phyloP scores from a whole-genome alignment of 2,888 invertebrate species.

The Scaptomyza tumidula region DNA sequence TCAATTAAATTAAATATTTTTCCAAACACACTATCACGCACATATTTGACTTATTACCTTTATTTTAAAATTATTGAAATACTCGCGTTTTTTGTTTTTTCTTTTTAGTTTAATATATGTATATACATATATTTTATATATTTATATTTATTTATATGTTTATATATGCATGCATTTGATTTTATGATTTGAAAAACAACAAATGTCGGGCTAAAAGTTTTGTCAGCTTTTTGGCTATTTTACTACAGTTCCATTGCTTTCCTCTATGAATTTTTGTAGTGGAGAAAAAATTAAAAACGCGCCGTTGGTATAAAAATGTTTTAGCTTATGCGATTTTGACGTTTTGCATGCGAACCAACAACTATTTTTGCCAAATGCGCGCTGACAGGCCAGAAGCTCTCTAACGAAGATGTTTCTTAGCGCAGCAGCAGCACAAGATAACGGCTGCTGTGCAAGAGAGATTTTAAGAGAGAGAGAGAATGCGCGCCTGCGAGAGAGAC shows the following conservation, averaged over 20 bases:
- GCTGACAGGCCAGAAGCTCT: slow-evolving; percentile 73
- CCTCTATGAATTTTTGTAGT: slow-evolving; percentile 56
- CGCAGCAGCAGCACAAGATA: slow-evolving; percentile 42
- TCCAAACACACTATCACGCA: slow-evolving; percentile 44
- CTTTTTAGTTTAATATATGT: slow-evolving; percentile 45
- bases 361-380: slow-evolving; percentile 79
- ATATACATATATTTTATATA: slow-evolving; percentile 31
- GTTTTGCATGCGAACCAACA: slow-evolving; percentile 84
- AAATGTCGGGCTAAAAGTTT: slow-evolving; percentile 45
- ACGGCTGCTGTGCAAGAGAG: slow-evolving; percentile 48
- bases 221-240: slow-evolving; percentile 40
- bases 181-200: slow-evolving; percentile 40
- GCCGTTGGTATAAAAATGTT: slow-evolving; percentile 82
- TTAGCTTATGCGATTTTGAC: slow-evolving; percentile 82
- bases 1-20: slow-evolving; percentile 13
- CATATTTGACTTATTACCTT: slow-evolving; percentile 53
- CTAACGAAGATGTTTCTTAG: slow-evolving; percentile 56
- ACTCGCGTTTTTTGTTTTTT: slow-evolving; percentile 61
- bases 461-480: slow-evolving; percentile 25
- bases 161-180: slow-evolving; percentile 30
- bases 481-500: slow-evolving; percentile 10
- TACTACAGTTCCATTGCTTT: slow-evolving; percentile 42
- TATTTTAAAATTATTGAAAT: slow-evolving; percentile 69
- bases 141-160: slow-evolving; percentile 31
- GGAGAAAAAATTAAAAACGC: slow-evolving; percentile 82